phyloP scores from a whole-genome alignment of 2,113 vertebrate genomes.

The Gracilinanus agilis region DNA sequence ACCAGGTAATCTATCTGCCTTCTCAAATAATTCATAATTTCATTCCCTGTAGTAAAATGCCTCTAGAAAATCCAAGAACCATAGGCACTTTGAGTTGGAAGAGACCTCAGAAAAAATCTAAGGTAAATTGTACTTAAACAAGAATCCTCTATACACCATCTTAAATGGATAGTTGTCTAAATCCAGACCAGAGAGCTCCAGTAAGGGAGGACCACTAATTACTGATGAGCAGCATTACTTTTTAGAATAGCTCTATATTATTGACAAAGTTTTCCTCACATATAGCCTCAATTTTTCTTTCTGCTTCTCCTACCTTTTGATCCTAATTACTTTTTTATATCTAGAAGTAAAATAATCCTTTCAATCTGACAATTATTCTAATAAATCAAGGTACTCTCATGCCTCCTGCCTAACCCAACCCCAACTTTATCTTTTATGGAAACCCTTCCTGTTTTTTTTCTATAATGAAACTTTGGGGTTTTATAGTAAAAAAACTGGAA shows the following conservation, averaged over 20 bases:
- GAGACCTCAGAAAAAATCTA: background rate
- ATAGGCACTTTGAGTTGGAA: background rate
- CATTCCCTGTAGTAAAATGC: slow-evolving; percentile 64
- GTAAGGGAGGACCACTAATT: background rate
- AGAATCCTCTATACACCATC: background rate
- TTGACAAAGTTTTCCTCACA: background rate
- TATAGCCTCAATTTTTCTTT: too few relatives aligned
- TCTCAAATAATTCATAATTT: slow-evolving; percentile 71
- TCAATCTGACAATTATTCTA: too few relatives aligned
- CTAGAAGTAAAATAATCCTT: too few relatives aligned
- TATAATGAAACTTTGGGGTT: too few relatives aligned
- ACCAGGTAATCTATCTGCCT: slow-evolving; percentile 49
- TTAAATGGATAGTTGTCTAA: background rate
- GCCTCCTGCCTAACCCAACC: too few relatives aligned
- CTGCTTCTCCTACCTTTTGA: too few relatives aligned
- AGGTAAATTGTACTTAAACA: background rate
- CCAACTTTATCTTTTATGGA: too few relatives aligned
- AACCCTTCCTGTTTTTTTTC: too few relatives aligned
- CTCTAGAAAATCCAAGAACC: background rate
- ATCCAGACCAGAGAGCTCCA: background rate
- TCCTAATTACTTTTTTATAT: too few relatives aligned
- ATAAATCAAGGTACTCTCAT: too few relatives aligned
- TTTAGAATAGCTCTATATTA: background rate
- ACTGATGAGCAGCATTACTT: background rate
- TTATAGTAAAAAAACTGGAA: too few relatives aligned